Conservation (phyloP, 2,888 invertebrate species). For the Argyresthia albistria region DNA sequence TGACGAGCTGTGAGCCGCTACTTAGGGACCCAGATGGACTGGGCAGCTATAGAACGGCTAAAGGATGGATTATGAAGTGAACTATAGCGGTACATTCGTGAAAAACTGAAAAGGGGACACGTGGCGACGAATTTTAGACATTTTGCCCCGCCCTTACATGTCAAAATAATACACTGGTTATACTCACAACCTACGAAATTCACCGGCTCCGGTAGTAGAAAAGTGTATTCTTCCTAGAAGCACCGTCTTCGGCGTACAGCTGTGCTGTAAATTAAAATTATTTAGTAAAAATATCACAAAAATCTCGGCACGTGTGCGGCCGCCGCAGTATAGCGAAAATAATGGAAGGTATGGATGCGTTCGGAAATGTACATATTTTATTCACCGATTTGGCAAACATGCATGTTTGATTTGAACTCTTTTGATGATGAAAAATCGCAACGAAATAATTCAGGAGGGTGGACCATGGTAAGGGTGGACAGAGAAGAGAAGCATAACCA, state of each 20-base stretch:
- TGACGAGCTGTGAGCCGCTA: neutral
- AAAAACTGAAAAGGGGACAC: constrained; percentile 57
- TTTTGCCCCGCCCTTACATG: constrained; percentile 63
- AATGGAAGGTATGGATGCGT: constrained; percentile 4
- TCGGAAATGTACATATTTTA: neutral
- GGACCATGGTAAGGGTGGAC: too few relatives aligned
- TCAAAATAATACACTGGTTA: constrained; percentile 42
- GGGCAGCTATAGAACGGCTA: too few relatives aligned
- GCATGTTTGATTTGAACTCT: too few relatives aligned
- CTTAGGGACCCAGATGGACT: constrained; percentile 8
- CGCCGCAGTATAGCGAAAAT: constrained; percentile 48
- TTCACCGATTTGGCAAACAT: too few relatives aligned
- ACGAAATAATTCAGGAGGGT: too few relatives aligned
- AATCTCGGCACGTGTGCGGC: constrained; percentile 69
- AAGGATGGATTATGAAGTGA: too few relatives aligned
- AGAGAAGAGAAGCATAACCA: too few relatives aligned
- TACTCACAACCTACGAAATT: constrained; percentile 46
- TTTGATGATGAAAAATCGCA: too few relatives aligned
- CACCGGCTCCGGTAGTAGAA: constrained; percentile 30
- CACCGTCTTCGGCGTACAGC: constrained; percentile 26
- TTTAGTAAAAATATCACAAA: constrained; percentile 62
- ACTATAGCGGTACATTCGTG: constrained; percentile 18
- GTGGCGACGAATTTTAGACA: constrained; percentile 59
- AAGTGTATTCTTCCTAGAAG: constrained; percentile 33
- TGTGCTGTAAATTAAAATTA: constrained; percentile 48